Evolutionary conservation across 2,797 vertebrate species (phyloP).

Genomic region (Premnoplex brunnescens): DNA sequence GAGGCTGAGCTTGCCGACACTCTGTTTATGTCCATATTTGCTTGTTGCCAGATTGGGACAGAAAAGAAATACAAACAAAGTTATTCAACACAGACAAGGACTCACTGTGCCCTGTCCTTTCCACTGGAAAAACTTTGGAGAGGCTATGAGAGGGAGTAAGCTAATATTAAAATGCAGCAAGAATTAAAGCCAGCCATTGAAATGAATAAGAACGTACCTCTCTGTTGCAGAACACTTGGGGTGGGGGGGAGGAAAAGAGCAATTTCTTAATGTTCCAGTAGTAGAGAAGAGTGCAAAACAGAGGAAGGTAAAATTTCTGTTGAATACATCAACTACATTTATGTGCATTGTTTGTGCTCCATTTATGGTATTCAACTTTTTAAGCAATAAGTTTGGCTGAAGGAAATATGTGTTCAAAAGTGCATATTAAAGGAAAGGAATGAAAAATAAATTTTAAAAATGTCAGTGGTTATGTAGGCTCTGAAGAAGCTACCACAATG

Average conservation of each 20-base stretch:
- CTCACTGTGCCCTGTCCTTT: slow-evolving; percentile 55
- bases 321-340: not conserved
- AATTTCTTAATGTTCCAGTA: not conserved
- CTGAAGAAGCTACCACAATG: not conserved
- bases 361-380: not conserved
- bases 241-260: fast-evolving
- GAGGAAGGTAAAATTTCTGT: not conserved
- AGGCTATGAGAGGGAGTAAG: slow-evolving; percentile 1
- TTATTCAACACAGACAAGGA: slow-evolving; percentile 54
- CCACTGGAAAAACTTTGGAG: slow-evolving; percentile 41
- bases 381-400: not conserved
- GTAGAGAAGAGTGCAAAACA: not conserved
- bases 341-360: not conserved
- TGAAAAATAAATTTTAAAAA: not conserved
- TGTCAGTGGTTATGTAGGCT: not conserved
- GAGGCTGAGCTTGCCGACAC: not conserved
- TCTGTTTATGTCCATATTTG: not conserved
- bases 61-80: slow-evolving; percentile 45
- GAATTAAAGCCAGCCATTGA: slow-evolving; percentile 12
- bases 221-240: not conserved
- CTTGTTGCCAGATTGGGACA: slow-evolving; percentile 12
- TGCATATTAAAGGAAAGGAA: not conserved
- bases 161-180: slow-evolving; percentile 16
- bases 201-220: slow-evolving; percentile 18
- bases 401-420: not conserved